These are phyloP conservation scores for Endotricha flammealis DNA, from an alignment of 2,888 invertebrate species.

Conservation along the genomic window DNA sequence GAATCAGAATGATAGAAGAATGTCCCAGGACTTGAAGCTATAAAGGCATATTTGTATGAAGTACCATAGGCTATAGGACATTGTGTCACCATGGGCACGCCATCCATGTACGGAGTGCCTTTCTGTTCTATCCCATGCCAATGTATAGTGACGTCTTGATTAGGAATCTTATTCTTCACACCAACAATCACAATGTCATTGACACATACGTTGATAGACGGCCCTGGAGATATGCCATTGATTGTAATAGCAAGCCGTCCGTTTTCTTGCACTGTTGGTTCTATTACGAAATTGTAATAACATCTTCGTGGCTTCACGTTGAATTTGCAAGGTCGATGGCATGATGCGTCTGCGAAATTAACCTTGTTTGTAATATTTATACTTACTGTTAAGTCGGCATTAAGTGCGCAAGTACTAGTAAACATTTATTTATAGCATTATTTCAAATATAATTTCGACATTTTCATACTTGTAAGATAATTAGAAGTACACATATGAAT, in stretches of 20 bases:
- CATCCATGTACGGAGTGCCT: slow-evolving; percentile 85
- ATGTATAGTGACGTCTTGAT: slow-evolving; percentile 83
- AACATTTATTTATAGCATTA: no score
- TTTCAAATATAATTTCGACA: no score
- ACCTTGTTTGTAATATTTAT: no score
- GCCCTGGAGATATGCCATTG: slow-evolving; percentile 68
- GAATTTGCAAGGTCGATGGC: slow-evolving; percentile 70
- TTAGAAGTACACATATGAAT: no score
- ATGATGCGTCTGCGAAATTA: slow-evolving; percentile 54
- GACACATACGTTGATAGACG: slow-evolving; percentile 81
- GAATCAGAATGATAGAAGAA: slow-evolving; percentile 86
- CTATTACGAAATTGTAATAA: slow-evolving; percentile 55
- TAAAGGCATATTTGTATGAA: slow-evolving; percentile 84
- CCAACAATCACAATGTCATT: slow-evolving; percentile 86
- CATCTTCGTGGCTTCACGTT: slow-evolving; percentile 69
- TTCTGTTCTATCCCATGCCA: slow-evolving; percentile 84
- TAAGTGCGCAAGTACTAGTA: no score
- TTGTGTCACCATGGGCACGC: slow-evolving; percentile 86
- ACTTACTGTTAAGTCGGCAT: no score
- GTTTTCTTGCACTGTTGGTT: slow-evolving; percentile 45
- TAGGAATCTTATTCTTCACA: slow-evolving; percentile 83
- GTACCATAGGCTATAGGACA: slow-evolving; percentile 84
- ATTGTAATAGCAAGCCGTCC: slow-evolving; percentile 48
- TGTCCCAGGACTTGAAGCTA: slow-evolving; percentile 82
- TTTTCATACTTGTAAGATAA: no score